Evolutionary conservation across 2,797 vertebrate species (phyloP), one percentile per base, ranked within the genome.

Genomic region (Sebastiscus tertius): DNA sequence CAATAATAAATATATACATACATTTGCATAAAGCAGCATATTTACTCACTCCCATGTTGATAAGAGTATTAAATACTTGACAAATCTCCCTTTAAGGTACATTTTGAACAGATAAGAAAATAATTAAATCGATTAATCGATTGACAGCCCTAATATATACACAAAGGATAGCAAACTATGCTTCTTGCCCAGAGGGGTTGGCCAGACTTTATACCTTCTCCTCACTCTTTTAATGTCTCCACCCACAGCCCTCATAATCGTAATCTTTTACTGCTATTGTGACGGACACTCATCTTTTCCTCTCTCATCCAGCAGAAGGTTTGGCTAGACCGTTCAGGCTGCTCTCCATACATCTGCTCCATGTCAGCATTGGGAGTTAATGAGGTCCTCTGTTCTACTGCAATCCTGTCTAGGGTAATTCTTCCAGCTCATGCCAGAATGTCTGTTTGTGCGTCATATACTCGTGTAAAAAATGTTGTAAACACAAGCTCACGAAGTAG

Each of bases 291-390:
- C 74, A 66, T 80, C 83, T 71, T 75, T 81, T 82, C 65, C 72
- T 85, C 69, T 42, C 73, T 80, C 39, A 7, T 80, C 74, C 83
- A 75, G 61, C 18, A 18, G 33, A 46, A 18, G 11, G 10, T 72
- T 82, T 80, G 80, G 85, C 73, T 18, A 39, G 56, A 68, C 10
- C 52, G 46, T 42, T 29, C 74, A 52, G 69, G 79, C 75, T 73
- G 46, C 11, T 67, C 52, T 81, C 81, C 76, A 88, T 83, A 77
- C 87, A 92, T 91, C 84, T 91, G 89, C 72, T 88, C 54, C 68
- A 66, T 75, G 75, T 88, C 86, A 83, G 69, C 6, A 9, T 31
- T 66, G 62, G 75, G 22, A 62, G 33, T 82, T 79, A 81, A 81
- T 69, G 75, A 75, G 70, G 75, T 77, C 58, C 36, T 82, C 74